Base-by-base conservation (phyloP, 2,888 invertebrate species). In the Oscheius sp. region DNA sequence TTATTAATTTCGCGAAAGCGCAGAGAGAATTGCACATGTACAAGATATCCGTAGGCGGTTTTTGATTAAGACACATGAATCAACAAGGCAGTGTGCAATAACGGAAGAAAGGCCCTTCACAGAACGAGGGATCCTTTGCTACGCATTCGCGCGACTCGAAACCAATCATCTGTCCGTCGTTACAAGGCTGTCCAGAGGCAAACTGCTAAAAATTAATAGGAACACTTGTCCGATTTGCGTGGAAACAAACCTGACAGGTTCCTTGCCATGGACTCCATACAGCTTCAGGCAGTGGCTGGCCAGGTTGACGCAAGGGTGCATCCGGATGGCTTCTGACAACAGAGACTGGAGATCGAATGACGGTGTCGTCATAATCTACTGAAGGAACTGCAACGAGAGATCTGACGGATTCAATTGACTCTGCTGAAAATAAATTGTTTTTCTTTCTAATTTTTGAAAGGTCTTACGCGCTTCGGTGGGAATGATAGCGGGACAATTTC, bases 121-220 rank as follows among this genome's bases (percentile, higher is more conserved):
- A 86, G 52, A 76, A 67, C 12, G 76, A 66, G 4, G 86, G 84
- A 61, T 83, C 81, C 64, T 83, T 84, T 25, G 86, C 86, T 27
- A 85, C 75, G 67, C 86, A 86, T 73, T 84, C 84, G 17, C 86
- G 81, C 10, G 84, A 80, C 66, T 86, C 85, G 69, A 87, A 86
- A 12, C 86, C 86, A 67, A 86, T 86, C 74, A 83, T 78, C 63
- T 80, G 75, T 33, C 81, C 79, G 70, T 80, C 78, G 63, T 80
- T 82, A 72, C 86, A 86, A n/a, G 83, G 84, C 70, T 86, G 85
- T 20, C 73, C 78, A 48, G 82, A 83, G 10, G 83, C 84, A 70
- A 86, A 86, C 42, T 83, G 82, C 80, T 84, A 70, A 66, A 81
- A 64, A 64, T 45, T 42, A 25, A 42, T 27, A 31, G 23, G 25